Conservation (phyloP, 2,888 invertebrate genomes). For the Plagodis pulveraria region DNA sequence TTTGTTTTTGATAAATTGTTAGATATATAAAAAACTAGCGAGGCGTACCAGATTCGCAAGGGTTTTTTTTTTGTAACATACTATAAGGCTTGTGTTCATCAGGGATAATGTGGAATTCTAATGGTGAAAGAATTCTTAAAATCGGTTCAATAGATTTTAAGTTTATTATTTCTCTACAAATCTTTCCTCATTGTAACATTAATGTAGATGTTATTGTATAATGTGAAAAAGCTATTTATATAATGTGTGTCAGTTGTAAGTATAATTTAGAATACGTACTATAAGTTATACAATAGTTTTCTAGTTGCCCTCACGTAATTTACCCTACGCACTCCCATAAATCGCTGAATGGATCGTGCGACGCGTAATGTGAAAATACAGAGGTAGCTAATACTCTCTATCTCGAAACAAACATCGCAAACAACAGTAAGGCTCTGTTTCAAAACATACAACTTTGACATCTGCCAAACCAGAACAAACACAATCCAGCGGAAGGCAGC, state of each 20-base stretch:
- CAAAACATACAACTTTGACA: conserved; percentile 84
- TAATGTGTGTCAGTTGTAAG: background rate
- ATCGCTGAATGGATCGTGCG: conserved; percentile 25
- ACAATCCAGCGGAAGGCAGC: conserved; percentile 80
- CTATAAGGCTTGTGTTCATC: too few relatives aligned
- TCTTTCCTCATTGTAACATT: too few relatives aligned
- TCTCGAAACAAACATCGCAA: conserved; percentile 72
- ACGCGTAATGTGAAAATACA: conserved; percentile 32
- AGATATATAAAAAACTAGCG: too few relatives aligned
- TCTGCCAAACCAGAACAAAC: conserved; percentile 84
- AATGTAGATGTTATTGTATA: too few relatives aligned
- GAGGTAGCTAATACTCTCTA: conserved; percentile 59
- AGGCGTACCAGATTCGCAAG: too few relatives aligned
- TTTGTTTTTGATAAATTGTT: too few relatives aligned
- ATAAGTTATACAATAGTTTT: conserved; percentile 15
- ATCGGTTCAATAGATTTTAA: too few relatives aligned
- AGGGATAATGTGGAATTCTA: too few relatives aligned
- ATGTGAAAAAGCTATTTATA: background rate
- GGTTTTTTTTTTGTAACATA: too few relatives aligned
- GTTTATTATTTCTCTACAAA: too few relatives aligned
- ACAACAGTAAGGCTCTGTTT: conserved; percentile 75
- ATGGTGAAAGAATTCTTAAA: too few relatives aligned
- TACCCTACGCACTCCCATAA: conserved; percentile 19
- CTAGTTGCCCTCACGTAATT: conserved; percentile 15
- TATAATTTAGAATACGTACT: background rate